Base-by-base conservation (phyloP, 2,113 vertebrate species). In the Burhinus oedicnemus region DNA sequence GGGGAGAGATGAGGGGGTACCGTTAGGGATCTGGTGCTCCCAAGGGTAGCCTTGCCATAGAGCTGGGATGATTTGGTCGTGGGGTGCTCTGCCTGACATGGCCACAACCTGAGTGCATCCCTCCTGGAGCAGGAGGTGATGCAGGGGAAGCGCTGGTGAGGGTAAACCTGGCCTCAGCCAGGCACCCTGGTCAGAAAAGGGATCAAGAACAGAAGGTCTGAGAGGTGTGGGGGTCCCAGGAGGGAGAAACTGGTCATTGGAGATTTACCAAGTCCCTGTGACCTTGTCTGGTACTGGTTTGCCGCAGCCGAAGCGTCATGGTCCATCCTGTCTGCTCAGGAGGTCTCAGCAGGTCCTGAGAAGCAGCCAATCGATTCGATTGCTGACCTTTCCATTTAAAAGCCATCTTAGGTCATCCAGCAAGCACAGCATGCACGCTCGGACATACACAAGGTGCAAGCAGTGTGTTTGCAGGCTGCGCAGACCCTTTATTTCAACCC, bases 401-500 rank as follows among this genome's bases (percentile, higher is more conserved):
- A 92, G 45, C 2, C 1, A 2, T 64, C 22, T 40, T 45, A 17
- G 38, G 68, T 61, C 10, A 0, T 36, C 62, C 45, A 68, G 62
- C 22, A 40, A 62, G 83, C 75, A 60, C 44, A 79, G 6, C 9
- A 5, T 14, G 34, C 30, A 2, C 1, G 1, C 79, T 62, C 9
- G 2, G 55, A 19, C 61, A 36, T 1, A 3, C 52, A 11, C 0
- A 0, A 30, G 66, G n/a, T 7, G 3, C 68, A 61, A n/a, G 13
- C 85, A 62, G 62, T 5, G 9, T 13, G 0, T 47, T 11, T 36
- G 29, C 5, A 9, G 58, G 30, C 54, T 60, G 52, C 4, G 8
- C 88, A 69, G 38, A n/a, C 25, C 34, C 69, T 22, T 61, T 38
- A 16, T 18, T 66, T n/a, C 3, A 5, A 32, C 58, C 77, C 36